Evolutionary conservation across 1,140 invertebrate species (phyloP).

Genomic region (Papilio xuthus): DNA sequence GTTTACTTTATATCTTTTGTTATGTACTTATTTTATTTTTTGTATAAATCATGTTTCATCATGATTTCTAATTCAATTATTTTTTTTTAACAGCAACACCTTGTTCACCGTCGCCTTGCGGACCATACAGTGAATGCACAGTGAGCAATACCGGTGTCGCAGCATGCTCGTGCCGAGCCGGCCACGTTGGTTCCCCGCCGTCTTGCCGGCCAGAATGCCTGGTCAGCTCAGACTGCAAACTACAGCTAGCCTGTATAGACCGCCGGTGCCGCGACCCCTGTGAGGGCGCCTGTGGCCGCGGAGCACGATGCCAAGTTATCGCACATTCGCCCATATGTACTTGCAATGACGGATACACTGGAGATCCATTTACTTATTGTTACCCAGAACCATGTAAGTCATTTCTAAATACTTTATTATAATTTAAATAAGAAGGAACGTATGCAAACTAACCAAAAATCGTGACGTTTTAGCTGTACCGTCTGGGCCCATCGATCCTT

Average conservation of each 20-base stretch:
- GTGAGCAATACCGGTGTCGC: conserved; percentile 84
- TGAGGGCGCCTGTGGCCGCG: conserved; percentile 88
- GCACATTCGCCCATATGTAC: conserved; percentile 92
- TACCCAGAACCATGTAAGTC: conserved; percentile 80
- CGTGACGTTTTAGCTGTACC: conserved; percentile 53
- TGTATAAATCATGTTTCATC: neutral
- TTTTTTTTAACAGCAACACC: conserved; percentile 52
- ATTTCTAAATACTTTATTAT: conserved; percentile 24
- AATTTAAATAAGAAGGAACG: conserved; percentile 26
- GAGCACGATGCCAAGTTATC: conserved; percentile 90
- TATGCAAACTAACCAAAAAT: conserved; percentile 5
- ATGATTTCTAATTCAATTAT: conserved; percentile 6
- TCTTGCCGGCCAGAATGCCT: conserved; percentile 88
- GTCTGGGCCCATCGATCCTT: conserved; percentile 81
- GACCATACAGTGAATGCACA: conserved; percentile 87
- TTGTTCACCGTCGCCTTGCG: conserved; percentile 87
- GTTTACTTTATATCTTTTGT: neutral
- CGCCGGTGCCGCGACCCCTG: conserved; percentile 86
- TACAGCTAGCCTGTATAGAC: conserved; percentile 84
- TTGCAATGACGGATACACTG: conserved; percentile 88
- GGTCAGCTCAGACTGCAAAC: conserved; percentile 86
- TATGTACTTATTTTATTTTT: neutral
- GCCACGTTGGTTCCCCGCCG: conserved; percentile 87
- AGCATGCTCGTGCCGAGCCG: conserved; percentile 86
- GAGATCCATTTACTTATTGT: conserved; percentile 91